These are phyloP conservation scores for Lytechinus variegatus DNA, from an alignment of 35 echinoderm and acorn worm species.

Conservation along the genomic window DNA sequence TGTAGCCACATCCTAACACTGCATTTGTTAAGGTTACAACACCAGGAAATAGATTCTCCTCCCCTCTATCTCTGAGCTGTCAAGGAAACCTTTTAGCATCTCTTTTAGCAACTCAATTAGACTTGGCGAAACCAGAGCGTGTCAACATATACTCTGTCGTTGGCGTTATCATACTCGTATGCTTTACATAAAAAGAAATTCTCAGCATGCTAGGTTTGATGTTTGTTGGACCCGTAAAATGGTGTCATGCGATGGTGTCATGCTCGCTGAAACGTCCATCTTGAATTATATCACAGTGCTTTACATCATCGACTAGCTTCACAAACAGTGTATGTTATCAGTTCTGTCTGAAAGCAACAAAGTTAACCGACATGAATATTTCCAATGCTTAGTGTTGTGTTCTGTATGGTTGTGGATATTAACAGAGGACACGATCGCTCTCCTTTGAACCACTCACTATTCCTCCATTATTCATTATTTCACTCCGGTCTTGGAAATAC, in stretches of 20 bases:
- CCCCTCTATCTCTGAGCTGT: not conserved
- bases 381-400: not conserved
- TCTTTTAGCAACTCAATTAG: not conserved
- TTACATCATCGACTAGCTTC: not conserved
- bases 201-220: not conserved
- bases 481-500: not conserved
- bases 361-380: not conserved
- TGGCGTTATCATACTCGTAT: not conserved
- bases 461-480: not conserved
- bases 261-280: not conserved
- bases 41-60: not conserved
- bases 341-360: not conserved
- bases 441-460: not conserved
- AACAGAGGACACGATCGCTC: not conserved
- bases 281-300: not conserved
- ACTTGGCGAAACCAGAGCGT: not conserved
- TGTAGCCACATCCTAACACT: not conserved
- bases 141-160: not conserved
- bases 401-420: not conserved
- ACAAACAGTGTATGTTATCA: not conserved
- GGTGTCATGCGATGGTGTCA: not conserved
- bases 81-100: not conserved
- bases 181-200: not conserved
- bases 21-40: not conserved
- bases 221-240: not conserved